Percentiles rank a stretch among this genome's conserved stretches.
phyloP scores from a whole-genome alignment of 1,140 invertebrate genomes.

The Psilanteris sp. region DNA sequence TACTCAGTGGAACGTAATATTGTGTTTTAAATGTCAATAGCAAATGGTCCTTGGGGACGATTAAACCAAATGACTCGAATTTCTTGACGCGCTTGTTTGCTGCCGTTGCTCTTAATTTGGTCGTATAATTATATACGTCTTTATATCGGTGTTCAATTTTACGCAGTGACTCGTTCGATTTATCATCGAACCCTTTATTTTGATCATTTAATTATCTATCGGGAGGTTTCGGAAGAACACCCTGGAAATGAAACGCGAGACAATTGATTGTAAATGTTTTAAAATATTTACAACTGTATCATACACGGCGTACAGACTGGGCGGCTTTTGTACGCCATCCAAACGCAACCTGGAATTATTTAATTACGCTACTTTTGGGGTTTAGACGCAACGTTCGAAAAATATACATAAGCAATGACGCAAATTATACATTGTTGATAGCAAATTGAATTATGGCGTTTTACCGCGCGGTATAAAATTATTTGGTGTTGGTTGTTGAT shows the following conservation, averaged over 20 bases:
- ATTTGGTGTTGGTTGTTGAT: slow-evolving; percentile 6
- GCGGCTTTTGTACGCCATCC: not conserved
- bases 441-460: slow-evolving; percentile 12
- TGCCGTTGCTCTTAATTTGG: slow-evolving; percentile 10
- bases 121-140: not conserved
- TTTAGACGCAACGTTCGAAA: not conserved
- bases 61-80: no score
- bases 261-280: slow-evolving; percentile 1
- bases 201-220: not conserved
- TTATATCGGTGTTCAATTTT: no score
- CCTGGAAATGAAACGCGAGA: not conserved
- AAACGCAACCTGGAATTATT: slow-evolving; percentile 9
- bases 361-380: slow-evolving; percentile 8
- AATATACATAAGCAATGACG: slow-evolving; percentile 24
- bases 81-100: no score
- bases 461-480: slow-evolving; percentile 5
- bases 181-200: slow-evolving; percentile 13
- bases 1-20: no score
- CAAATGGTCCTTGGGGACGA: no score
- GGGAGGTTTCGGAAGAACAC: no score
- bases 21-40: no score
- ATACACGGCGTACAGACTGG: not conserved
- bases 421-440: slow-evolving; percentile 16
- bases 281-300: slow-evolving; percentile 6
- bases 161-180: not conserved